Evolutionary conservation across 2,113 vertebrate species (phyloP).

Genomic region (Pseudorectes ferrugineus): DNA sequence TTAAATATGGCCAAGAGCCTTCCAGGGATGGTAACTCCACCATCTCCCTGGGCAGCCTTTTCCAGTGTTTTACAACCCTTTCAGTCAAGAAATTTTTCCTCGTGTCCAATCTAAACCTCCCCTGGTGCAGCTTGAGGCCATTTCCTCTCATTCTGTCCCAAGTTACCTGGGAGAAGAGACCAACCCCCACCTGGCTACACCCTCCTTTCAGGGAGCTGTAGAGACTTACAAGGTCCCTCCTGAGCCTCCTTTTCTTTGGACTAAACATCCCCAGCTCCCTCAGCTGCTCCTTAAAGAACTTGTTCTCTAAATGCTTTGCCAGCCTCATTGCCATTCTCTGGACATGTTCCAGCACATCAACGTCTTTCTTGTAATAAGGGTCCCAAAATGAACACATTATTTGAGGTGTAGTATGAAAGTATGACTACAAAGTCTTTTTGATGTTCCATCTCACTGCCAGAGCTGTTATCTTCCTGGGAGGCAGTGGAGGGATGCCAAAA

Average conservation of each 20-base stretch:
- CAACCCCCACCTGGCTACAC: accelerated
- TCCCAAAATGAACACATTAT: neutral
- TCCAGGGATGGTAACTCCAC: neutral
- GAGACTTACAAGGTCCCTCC: neutral
- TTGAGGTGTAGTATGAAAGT: neutral
- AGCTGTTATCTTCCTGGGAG: neutral
- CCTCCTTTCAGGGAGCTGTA: neutral
- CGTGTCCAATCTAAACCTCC: neutral
- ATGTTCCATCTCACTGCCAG: neutral
- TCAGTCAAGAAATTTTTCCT: neutral
- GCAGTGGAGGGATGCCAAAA: neutral
- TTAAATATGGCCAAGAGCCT: neutral
- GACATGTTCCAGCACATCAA: neutral
- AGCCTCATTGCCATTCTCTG: neutral
- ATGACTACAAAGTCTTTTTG: neutral
- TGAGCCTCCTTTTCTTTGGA: neutral
- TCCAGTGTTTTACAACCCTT: neutral
- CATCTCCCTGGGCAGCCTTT: neutral
- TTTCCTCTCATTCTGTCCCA: neutral
- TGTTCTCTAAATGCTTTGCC: neutral
- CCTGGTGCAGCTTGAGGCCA: neutral
- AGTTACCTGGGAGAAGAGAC: neutral
- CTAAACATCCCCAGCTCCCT: neutral
- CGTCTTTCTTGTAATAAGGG: neutral
- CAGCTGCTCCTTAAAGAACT: neutral